Evolutionary conservation across 2,113 vertebrate species (phyloP), one percentile per base, ranked within the genome.

Genomic region (Isichthys henryi): DNA sequence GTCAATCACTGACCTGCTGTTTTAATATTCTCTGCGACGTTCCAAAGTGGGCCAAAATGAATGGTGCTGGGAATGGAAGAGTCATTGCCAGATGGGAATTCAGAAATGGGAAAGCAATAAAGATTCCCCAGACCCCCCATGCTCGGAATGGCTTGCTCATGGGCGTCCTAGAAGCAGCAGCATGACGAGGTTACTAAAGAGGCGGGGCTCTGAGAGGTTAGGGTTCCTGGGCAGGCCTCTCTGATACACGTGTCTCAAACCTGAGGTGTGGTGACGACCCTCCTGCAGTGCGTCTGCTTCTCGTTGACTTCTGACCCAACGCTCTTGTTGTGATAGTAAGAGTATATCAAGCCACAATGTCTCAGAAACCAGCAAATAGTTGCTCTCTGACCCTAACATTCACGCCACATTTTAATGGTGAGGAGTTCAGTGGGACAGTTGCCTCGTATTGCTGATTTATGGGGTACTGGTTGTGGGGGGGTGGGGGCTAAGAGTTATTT

Each of bases 371-470:
- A 70, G 45, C n/a, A 62, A 74, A 90, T 74, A 93, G 90, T 92
- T 93, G 91, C 90, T 90, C 91, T 92, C 74, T 90, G 88, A 90
- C 91, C 88, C 43, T 5, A 80, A 91, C 88, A 50, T 77, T 91
- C 89, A 92, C 35, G 92, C 53, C 91, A 88, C 46, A 49, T 92
- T 88, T 39, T 90, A 52, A 80, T 93, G 93, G 90, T 31, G 39
- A 31, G 70, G 48, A 88, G 87, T 87, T 90, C 90, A 45, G 45
- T 84, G 87, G 90, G 56, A 91, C 91, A 92, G 56, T 80, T 90
- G 86, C 88, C 84, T 86, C 89, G 49, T 90, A 89, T 21, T 87
- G 66, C 77, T 66, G 66, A 92, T 92, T 17, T 45, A 52, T 31
- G 89, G 49, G 15, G 74, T 2, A 80, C 74, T 43, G 74, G 15